Evolutionary conservation across 2,888 invertebrate genomes (phyloP), one percentile per base, ranked within the genome.

Genomic region (Glyphotaelius pellucidus): DNA sequence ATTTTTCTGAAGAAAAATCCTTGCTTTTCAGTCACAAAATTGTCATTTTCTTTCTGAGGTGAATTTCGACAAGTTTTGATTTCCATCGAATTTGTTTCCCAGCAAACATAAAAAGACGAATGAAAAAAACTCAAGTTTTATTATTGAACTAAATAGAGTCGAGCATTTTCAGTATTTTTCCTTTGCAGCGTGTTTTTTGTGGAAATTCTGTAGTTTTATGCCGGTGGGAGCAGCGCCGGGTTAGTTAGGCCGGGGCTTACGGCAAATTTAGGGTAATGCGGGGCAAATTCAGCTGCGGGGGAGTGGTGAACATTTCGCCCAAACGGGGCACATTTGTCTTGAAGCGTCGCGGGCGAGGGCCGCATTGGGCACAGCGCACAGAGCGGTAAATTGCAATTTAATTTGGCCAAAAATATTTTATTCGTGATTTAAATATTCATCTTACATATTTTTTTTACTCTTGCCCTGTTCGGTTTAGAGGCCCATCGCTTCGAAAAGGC

Each of bases 241-340:
- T 67, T 67, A 67, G 67, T 67, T 67, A 83, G 83, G 32, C 35
- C 32, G 25, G 83, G 83, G 83, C 83, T 83, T 83, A 83, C 35
- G 83, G 83, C 32, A 83, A 83, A 83, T 83, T 83, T 83, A 83
- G 83, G 83, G 83, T 83, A 83, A 83, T 67, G n/a, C 67, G 67
- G 67, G 67, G 67, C 67, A n/a, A 67, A 67, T 67, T 67, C 67
- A 67, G 67, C 67, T 67, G 67, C 67, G 67, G 67, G 67, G 67
- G 67, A 67, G 67, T 67, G 67, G 67, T 67, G 67, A 67, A 67
- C n/a, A 67, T 67, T 67, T 25, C 67, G 67, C 67, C 67, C 67
- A n/a, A 67, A 67, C 67, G 67, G 67, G 67, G 67, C 67, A 67
- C 67, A 67, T 67, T 67, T 67, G 67, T 67, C 67, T 67, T 67